Evolutionary conservation across 2,113 vertebrate genomes (phyloP).

Genomic region (Embiotoca jacksoni): DNA sequence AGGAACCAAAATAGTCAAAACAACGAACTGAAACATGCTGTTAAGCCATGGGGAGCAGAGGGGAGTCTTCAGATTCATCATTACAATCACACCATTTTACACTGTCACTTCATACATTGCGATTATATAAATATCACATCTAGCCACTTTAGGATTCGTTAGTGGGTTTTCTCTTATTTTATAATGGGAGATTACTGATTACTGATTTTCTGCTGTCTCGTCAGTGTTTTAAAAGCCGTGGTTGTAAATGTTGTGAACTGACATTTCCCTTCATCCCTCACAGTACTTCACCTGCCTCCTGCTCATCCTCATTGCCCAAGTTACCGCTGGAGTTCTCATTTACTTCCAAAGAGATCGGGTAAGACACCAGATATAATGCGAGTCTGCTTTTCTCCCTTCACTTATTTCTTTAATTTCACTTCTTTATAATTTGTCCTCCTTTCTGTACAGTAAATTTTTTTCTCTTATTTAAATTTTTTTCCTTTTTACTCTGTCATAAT

Average conservation of each 20-base stretch:
- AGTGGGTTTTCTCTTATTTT: not conserved
- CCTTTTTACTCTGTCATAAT: not conserved
- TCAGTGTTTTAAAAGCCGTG: not conserved
- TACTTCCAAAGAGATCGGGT: slow-evolving; percentile 90
- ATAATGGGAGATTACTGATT: not conserved
- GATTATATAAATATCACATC: not conserved
- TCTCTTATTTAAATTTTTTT: not conserved
- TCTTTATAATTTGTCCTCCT: not conserved
- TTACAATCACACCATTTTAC: no score
- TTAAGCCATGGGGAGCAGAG: no score
- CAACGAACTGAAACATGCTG: no score
- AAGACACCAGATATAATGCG: slow-evolving; percentile 44
- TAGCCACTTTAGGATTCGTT: not conserved
- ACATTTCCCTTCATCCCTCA: not conserved
- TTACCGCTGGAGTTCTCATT: slow-evolving; percentile 89
- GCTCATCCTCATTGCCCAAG: slow-evolving; percentile 90
- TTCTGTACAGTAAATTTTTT: not conserved
- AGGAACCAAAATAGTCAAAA: not conserved
- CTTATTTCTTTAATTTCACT: not conserved
- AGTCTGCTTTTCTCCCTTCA: not conserved
- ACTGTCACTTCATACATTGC: no score
- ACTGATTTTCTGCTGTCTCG: not conserved
- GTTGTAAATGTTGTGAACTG: not conserved
- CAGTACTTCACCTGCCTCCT: slow-evolving; percentile 94
- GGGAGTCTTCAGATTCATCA: no score